Conservation (phyloP, 2,797 vertebrate genomes). For the Muscicapa striata region DNA sequence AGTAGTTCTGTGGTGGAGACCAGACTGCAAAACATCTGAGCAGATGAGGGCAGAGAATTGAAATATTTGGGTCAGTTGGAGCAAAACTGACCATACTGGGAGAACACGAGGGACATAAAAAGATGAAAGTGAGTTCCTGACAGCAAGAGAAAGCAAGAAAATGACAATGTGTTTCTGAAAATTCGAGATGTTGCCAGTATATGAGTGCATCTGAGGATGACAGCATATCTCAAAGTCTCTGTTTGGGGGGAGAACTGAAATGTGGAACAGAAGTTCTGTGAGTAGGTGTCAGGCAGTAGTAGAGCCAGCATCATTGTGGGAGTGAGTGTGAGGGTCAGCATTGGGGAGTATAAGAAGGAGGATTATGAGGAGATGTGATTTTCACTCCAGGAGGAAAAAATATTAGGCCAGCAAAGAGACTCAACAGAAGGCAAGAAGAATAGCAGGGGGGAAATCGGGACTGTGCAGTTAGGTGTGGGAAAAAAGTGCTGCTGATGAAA, state of each 20-base stretch:
- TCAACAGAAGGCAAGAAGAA: neutral
- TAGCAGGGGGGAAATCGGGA: fast-evolving
- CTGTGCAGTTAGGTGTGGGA: neutral
- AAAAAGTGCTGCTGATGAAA: neutral
- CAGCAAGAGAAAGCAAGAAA: neutral
- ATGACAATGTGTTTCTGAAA: neutral
- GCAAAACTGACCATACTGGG: neutral
- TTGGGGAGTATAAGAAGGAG: neutral
- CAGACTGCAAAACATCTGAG: neutral
- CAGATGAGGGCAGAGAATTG: neutral
- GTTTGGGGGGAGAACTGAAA: neutral
- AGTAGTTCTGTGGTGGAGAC: neutral
- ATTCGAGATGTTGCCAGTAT: fast-evolving
- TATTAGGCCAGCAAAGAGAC: neutral
- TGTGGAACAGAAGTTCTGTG: neutral
- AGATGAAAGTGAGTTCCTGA: neutral
- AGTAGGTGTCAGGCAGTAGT: neutral
- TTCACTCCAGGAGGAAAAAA: neutral
- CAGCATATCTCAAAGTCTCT: neutral
- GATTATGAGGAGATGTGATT: neutral
- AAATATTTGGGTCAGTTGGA: neutral
- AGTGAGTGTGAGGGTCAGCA: neutral
- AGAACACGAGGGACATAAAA: fast-evolving
- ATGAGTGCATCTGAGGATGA: neutral
- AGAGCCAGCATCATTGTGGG: neutral